phyloP scores from a whole-genome alignment of 2,888 invertebrate genomes.

The Nematopogon swammerdamellus region DNA sequence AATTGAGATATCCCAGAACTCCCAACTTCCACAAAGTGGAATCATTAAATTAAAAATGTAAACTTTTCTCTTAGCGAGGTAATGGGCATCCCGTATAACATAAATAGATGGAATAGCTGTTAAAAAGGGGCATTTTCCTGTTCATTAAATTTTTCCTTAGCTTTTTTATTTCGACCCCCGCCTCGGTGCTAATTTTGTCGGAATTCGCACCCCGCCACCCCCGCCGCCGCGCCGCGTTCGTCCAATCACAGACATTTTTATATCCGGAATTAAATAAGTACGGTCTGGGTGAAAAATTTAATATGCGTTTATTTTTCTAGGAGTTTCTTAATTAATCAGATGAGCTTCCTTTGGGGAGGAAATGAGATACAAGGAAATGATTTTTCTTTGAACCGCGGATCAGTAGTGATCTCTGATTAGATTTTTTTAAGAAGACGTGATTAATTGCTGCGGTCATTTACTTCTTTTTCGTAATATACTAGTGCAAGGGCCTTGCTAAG shows the following conservation, averaged over 20 bases:
- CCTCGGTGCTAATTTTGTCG: constrained; percentile 60
- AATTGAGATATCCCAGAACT: constrained; percentile 57
- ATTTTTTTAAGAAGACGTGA: neutral
- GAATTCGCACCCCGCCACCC: constrained; percentile 57
- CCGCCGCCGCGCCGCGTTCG: constrained; percentile 23
- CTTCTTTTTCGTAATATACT: no score
- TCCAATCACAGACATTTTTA: constrained; percentile 59
- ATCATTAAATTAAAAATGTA: constrained; percentile 61
- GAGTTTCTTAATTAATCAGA: constrained; percentile 40
- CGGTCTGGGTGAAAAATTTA: constrained; percentile 46
- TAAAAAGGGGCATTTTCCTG: constrained; percentile 60
- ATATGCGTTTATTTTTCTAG: constrained; percentile 45
- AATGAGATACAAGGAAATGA: neutral
- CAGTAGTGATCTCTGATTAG: neutral
- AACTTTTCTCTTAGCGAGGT: constrained; percentile 60
- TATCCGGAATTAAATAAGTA: constrained; percentile 60
- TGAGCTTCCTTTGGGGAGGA: neutral
- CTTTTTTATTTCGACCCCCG: constrained; percentile 58
- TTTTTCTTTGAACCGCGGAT: neutral
- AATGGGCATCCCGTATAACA: constrained; percentile 59
- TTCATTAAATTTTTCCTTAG: constrained; percentile 60
- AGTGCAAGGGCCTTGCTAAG: no score
- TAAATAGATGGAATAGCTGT: constrained; percentile 59
- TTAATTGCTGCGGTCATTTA: no score
- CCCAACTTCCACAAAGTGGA: constrained; percentile 59